Percentiles rank a stretch among this genome's conserved stretches.
These are phyloP conservation scores for Shargacucullia verbasci DNA, from an alignment of 2,888 invertebrate genomes.

Conservation along the genomic window DNA sequence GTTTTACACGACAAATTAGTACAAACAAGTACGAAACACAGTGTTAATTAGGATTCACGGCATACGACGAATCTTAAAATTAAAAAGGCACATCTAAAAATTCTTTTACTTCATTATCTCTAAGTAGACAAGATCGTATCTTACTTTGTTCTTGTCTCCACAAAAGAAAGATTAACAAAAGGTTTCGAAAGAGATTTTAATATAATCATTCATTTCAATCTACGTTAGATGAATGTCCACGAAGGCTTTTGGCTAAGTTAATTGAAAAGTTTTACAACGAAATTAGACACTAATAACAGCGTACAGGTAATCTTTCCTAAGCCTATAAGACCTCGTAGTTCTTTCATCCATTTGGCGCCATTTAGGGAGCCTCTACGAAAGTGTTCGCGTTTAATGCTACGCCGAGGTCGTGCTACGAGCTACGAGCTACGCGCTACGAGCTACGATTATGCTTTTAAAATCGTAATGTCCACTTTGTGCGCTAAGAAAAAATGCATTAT, in stretches of 20 bases:
- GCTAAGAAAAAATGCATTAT: slow-evolving; percentile 16
- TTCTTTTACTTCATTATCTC: slow-evolving; percentile 51
- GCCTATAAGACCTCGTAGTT: slow-evolving; percentile 39
- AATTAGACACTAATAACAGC: slow-evolving; percentile 49
- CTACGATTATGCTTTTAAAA: slow-evolving; percentile 1
- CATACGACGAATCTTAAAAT: slow-evolving; percentile 36
- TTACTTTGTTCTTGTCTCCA: slow-evolving; percentile 57
- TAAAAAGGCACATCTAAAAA: slow-evolving; percentile 45
- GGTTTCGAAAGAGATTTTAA: slow-evolving; percentile 53
- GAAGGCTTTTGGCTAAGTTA: slow-evolving; percentile 56
- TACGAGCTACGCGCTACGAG: slow-evolving; percentile 18
- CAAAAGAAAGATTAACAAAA: slow-evolving; percentile 58
- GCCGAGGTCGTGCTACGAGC: slow-evolving; percentile 45
- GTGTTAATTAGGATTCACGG: slow-evolving; percentile 33
- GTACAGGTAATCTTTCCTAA: slow-evolving; percentile 45
- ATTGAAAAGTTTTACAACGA: slow-evolving; percentile 57
- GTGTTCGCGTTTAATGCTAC: slow-evolving; percentile 40
- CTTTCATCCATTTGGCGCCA: slow-evolving; percentile 24
- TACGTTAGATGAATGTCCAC: slow-evolving; percentile 49
- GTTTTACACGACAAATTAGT: slow-evolving; percentile 22
- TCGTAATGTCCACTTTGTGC: slow-evolving; percentile 18
- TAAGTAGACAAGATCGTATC: slow-evolving; percentile 57
- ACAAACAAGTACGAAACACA: slow-evolving; percentile 9
- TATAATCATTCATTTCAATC: slow-evolving; percentile 61
- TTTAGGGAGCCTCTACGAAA: slow-evolving; percentile 15